Evolutionary conservation across 2,888 invertebrate species (phyloP).

Genomic region (Cyaniris semiargus): DNA sequence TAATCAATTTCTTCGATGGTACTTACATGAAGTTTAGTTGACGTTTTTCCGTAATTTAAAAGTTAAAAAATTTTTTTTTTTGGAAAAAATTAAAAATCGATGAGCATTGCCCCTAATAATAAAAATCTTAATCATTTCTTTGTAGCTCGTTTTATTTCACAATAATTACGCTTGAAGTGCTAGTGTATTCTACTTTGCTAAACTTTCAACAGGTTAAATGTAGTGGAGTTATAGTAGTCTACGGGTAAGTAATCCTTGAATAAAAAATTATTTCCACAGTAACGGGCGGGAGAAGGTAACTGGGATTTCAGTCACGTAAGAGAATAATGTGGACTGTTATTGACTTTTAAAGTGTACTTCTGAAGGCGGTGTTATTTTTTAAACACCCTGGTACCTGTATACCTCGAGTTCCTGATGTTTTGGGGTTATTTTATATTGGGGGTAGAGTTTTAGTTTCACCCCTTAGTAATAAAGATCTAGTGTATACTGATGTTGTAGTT

Average conservation of each 20-base stretch:
- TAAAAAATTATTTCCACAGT: slow-evolving; percentile 58
- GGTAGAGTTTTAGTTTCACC: background rate
- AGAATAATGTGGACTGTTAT: slow-evolving; percentile 21
- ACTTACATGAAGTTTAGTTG: too few species aligned
- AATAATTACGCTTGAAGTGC: too few species aligned
- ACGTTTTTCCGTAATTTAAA: too few species aligned
- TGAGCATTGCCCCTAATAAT: too few species aligned
- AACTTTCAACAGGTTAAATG: background rate
- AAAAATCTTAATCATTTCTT: too few species aligned
- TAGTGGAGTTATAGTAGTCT: slow-evolving; percentile 46
- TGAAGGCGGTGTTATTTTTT: slow-evolving; percentile 12
- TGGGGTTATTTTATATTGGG: background rate
- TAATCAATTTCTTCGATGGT: too few species aligned
- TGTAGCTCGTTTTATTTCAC: too few species aligned
- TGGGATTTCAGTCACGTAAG: slow-evolving; percentile 28
- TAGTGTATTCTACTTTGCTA: too few species aligned
- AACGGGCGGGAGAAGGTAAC: slow-evolving; percentile 9
- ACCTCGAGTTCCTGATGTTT: background rate
- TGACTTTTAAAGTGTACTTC: slow-evolving; percentile 24
- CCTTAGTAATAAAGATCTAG: too few species aligned
- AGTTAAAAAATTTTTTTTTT: too few species aligned
- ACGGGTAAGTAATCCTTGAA: slow-evolving; percentile 65
- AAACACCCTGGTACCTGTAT: background rate
- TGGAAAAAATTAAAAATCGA: too few species aligned
- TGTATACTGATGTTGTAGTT: too few species aligned